These are phyloP conservation scores for Euwallacea similis DNA, from an alignment of 1,140 invertebrate genomes.

Conservation along the genomic window DNA sequence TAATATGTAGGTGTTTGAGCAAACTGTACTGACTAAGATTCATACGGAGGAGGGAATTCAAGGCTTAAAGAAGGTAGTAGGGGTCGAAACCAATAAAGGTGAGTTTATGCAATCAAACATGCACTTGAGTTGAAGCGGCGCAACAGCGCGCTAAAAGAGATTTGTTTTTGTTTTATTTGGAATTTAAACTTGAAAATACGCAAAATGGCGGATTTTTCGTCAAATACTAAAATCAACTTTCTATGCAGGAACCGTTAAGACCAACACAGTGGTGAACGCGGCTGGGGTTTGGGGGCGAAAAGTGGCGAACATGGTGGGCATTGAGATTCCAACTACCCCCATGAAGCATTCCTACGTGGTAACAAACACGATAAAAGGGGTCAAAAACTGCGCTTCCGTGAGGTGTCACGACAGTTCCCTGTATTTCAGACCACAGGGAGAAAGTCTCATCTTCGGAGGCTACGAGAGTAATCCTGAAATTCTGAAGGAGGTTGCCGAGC, in stretches of 20 bases:
- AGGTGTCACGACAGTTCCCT: slow-evolving; percentile 81
- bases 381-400: slow-evolving; percentile 76
- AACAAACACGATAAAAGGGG: slow-evolving; percentile 72
- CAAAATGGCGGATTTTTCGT: background rate
- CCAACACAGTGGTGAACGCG: slow-evolving; percentile 75
- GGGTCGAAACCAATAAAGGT: slow-evolving; percentile 73
- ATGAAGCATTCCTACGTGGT: slow-evolving; percentile 91
- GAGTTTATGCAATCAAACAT: background rate
- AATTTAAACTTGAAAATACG: background rate
- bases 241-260: slow-evolving; percentile 61
- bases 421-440: slow-evolving; percentile 84
- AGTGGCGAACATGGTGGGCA: slow-evolving; percentile 69
- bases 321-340: slow-evolving; percentile 73
- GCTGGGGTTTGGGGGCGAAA: slow-evolving; percentile 78
- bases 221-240: background rate
- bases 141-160: too few species aligned
- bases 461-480: slow-evolving; percentile 85
- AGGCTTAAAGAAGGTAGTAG: slow-evolving; percentile 66
- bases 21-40: slow-evolving; percentile 70
- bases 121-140: background rate
- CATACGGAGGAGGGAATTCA: slow-evolving; percentile 58
- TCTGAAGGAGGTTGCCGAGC: slow-evolving; percentile 66
- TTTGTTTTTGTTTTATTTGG: background rate
- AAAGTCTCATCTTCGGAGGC: slow-evolving; percentile 79
- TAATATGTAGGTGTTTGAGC: slow-evolving; percentile 68